Percentiles rank a stretch among this genome's conserved stretches.
phyloP scores from a whole-genome alignment of 37 sponge, comb jelly and placozoan genomes.

The Eunapius fragilis region DNA sequence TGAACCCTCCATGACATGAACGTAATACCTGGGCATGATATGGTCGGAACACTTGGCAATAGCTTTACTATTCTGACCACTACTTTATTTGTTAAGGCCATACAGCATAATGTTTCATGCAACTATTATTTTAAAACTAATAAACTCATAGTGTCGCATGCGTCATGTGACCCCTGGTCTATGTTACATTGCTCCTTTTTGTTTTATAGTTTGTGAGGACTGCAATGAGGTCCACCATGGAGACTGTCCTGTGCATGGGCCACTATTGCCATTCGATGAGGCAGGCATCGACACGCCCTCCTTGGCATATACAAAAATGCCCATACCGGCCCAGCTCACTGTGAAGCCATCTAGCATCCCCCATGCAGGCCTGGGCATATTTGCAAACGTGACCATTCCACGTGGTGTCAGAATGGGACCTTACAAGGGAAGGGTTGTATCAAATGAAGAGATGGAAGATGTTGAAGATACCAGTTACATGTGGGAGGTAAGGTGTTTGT shows the following conservation, averaged over 20 bases:
- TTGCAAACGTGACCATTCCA: conserved; percentile 58
- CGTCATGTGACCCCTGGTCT: background rate
- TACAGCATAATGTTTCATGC: too few species aligned
- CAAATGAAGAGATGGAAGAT: conserved; percentile 22
- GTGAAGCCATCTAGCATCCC: conserved; percentile 59
- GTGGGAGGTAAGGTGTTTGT: conserved; percentile 91
- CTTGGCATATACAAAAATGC: background rate
- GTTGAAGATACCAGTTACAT: conserved; percentile 58
- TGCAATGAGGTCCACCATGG: conserved; percentile 52
- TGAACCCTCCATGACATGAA: too few species aligned
- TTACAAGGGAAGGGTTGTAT: conserved; percentile 52
- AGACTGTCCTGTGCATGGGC: conserved; percentile 63
- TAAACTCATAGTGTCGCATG: too few species aligned
- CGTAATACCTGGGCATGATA: too few species aligned
- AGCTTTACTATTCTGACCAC: too few species aligned
- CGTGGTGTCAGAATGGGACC: conserved; percentile 63
- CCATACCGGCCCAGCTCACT: conserved; percentile 71
- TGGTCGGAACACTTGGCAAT: too few species aligned
- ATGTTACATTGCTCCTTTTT: background rate
- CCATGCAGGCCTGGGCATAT: conserved; percentile 61
- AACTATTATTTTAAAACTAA: too few species aligned
- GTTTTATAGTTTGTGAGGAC: conserved; percentile 59
- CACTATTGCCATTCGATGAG: background rate
- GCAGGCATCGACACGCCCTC: background rate
- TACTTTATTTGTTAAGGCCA: too few species aligned